Base-by-base conservation (phyloP, 1,140 invertebrate genomes). In the Laupala kohalensis region DNA sequence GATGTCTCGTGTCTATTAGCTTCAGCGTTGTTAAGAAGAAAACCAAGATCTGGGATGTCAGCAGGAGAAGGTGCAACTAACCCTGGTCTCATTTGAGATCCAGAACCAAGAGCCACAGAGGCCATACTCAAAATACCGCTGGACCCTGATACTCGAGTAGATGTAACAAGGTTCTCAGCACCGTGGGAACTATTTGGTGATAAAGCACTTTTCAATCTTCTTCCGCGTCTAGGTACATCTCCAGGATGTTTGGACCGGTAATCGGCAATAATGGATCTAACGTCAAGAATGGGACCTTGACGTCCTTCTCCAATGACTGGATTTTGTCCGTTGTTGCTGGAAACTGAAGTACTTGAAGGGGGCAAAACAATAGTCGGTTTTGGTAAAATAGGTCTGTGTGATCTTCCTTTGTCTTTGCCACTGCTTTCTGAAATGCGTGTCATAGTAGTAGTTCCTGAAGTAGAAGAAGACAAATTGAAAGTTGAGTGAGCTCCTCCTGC, bases 221-320 rank as follows among this genome's bases (percentile, higher is more conserved):
- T 80, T 4, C 87, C 86, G 78, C 89, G 83, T 74, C 88, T 78
- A 0, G 89, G 89, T 1, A 89, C 87, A 9, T 84, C 81, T 74
- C 90, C 88, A 0, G 89, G 89, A 79, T 91, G 88, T 73, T 87
- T 82, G 66, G 90, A 87, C 73, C 90, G 84, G 77, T 92, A 91
- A 79, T 92, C 90, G 1, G 90, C 91, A 76, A 94, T 93, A 69
- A 94, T 89, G 5, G 91, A 89, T 77, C 90, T 86, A 13, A 93
- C 91, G 78, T 92, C 90, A 65, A 92, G 85, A 27, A 89, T 89
- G 0, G 89, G 86, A 0, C 91, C 89, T 76, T 92, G 89, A 25
- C 89, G 82, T 0, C 89, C 89, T 78, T 87, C 84, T 1, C 85
- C 84, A 69, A 85, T 83, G 27, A 84, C 80, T 30, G 81, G 76